Evolutionary conservation across 2,888 invertebrate genomes (phyloP), one percentile per base, ranked within the genome.

Genomic region (Prosopocoilus inquinatus): DNA sequence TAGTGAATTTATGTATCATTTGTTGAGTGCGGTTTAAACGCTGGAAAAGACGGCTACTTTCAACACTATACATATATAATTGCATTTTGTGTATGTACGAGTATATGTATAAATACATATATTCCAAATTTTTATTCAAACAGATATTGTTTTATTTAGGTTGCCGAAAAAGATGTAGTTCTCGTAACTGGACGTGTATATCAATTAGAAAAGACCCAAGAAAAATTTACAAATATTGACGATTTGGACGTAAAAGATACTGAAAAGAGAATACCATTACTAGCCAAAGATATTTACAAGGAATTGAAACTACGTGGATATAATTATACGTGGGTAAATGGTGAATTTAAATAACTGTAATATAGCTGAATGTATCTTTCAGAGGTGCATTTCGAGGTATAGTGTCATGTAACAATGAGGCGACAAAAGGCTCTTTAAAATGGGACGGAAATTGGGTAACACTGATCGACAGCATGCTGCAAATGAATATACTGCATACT

Each of bases 391-490:
- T 71, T 53, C 62, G 63, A 41, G 64, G 61, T 9, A 47, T 70
- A 1, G 57, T 63, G 28, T 58, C 64, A 36, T 60, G 62, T 35
- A 61, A 63, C 48, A 13, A 53, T 8, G 44, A 51, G 68, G 71
- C 71, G 67, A 79, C 77, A 2, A 76, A 78, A 1, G 84, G 82
- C 1, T 76, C 78, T 20, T 71, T 85, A 5, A 74, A 81, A 51
- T 94, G 93, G 92, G 81, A 83, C 47, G 87, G 87, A 67, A 91
- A 93, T 76, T 95, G 93, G 93, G 87, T 92, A 9, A 83, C 91
- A 0, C 94, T 91, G 76, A 84, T 94, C 81, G 94, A 94, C 75
- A 89, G 90, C 50, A 87, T 94, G 85, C 79, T 95, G n/a, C 94
- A 94, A 76, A 82, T 90, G 63, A 84, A 86, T 66, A 86, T 92